Evolutionary conservation across 2,113 vertebrate genomes (phyloP).

Genomic region (Lanius ludovicianus): DNA sequence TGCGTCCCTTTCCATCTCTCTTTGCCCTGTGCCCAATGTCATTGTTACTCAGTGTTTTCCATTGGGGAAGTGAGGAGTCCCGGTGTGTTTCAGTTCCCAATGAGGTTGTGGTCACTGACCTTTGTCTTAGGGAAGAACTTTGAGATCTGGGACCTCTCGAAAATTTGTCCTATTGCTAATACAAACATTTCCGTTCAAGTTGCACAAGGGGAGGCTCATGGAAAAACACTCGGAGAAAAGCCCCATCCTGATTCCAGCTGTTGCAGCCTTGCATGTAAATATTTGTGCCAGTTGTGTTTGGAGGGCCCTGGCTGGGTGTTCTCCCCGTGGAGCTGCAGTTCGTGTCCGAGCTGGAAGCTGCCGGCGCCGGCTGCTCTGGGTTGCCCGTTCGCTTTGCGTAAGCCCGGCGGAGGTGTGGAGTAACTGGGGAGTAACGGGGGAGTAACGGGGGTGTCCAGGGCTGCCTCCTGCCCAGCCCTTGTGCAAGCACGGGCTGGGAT

Average conservation of each 20-base stretch:
- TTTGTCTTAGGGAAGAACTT: neutral
- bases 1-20: accelerated
- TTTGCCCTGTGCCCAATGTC: neutral
- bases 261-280: neutral
- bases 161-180: neutral
- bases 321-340: neutral
- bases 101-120: neutral
- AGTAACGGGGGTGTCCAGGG: neutral
- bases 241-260: neutral
- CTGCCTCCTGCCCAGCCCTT: constrained; percentile 25
- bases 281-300: neutral
- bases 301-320: neutral
- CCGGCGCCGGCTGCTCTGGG: neutral
- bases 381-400: neutral
- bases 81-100: neutral
- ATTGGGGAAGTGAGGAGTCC: neutral
- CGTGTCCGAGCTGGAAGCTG: neutral
- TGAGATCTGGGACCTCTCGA: neutral
- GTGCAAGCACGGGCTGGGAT: constrained; percentile 42
- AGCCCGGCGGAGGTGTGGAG: neutral
- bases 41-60: neutral
- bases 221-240: neutral
- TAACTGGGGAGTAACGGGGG: neutral
- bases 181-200: neutral
- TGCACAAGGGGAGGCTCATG: neutral